Conservation (phyloP, 2,888 invertebrate genomes). For the Nomada goodeniana region DNA sequence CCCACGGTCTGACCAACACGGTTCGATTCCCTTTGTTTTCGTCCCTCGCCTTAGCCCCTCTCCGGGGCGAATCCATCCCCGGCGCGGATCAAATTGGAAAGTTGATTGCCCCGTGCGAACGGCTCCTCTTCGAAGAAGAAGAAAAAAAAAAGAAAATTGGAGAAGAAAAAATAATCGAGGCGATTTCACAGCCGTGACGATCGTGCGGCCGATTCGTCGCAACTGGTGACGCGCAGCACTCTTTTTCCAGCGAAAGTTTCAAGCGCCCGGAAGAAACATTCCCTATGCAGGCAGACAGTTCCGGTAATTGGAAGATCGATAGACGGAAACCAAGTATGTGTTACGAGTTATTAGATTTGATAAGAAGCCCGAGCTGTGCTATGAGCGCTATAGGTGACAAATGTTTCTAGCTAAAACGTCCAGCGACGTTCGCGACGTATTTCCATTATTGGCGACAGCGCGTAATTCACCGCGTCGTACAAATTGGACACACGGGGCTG, state of each 20-base stretch:
- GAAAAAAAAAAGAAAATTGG: slow-evolving; percentile 18
- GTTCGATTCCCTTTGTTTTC: slow-evolving; percentile 9
- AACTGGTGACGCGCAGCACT: too few species aligned
- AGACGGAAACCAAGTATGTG: slow-evolving; percentile 7
- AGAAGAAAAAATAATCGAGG: not conserved
- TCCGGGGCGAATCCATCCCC: not conserved
- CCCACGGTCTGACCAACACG: not conserved
- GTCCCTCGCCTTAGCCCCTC: not conserved
- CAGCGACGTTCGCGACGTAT: not conserved
- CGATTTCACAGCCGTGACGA: not conserved
- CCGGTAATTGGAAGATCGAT: slow-evolving; percentile 44
- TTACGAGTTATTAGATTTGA: slow-evolving; percentile 11
- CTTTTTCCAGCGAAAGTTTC: not conserved
- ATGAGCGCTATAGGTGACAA: slow-evolving; percentile 3
- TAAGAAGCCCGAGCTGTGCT: slow-evolving; percentile 17
- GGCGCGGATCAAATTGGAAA: slow-evolving; percentile 47
- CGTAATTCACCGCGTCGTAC: not conserved
- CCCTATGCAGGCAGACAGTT: not conserved
- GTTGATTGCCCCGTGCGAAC: slow-evolving; percentile 44
- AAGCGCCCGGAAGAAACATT: not conserved
- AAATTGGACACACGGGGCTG: not conserved
- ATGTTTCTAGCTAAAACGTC: not conserved
- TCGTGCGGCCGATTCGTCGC: too few species aligned
- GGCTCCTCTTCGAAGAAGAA: not conserved
- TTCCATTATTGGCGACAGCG: too few species aligned